phyloP scores from a whole-genome alignment of 2,113 vertebrate species.

The Uropsilus gracilis region DNA sequence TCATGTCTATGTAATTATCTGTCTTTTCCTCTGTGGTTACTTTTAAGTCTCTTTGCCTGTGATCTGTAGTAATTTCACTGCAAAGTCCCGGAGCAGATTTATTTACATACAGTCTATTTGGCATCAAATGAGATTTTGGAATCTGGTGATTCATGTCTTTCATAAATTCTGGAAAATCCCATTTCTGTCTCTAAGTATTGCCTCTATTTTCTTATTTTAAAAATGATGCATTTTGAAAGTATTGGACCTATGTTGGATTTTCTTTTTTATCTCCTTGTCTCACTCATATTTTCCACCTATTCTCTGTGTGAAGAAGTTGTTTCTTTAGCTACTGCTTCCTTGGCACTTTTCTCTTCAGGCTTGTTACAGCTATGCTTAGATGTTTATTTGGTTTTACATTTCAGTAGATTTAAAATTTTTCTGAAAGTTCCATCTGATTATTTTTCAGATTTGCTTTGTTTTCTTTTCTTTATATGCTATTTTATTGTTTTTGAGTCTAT shows the following conservation, averaged over 20 bases:
- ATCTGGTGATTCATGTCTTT: background rate
- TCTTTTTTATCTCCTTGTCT: background rate
- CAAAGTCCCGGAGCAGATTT: background rate
- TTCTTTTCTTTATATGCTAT: background rate
- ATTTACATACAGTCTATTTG: background rate
- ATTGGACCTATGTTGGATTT: background rate
- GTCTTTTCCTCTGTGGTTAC: background rate
- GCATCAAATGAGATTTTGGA: constrained; percentile 21
- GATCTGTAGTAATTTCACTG: background rate
- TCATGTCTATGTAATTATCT: background rate
- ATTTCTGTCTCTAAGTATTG: background rate
- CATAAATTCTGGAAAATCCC: background rate
- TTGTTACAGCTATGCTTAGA: background rate
- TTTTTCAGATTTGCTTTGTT: constrained; percentile 5
- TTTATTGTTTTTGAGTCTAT: background rate
- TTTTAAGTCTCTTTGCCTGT: background rate
- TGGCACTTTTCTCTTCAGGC: background rate
- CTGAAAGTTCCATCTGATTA: background rate
- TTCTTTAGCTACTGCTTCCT: background rate
- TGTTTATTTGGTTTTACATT: constrained; percentile 11
- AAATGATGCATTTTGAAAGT: background rate
- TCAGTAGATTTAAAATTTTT: background rate
- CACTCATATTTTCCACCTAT: background rate
- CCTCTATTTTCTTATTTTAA: background rate
- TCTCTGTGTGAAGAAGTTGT: background rate